Percentiles rank a stretch among this genome's conserved stretches.
phyloP scores from a whole-genome alignment of 2,888 invertebrate genomes.

The Leptopilina myrica region DNA sequence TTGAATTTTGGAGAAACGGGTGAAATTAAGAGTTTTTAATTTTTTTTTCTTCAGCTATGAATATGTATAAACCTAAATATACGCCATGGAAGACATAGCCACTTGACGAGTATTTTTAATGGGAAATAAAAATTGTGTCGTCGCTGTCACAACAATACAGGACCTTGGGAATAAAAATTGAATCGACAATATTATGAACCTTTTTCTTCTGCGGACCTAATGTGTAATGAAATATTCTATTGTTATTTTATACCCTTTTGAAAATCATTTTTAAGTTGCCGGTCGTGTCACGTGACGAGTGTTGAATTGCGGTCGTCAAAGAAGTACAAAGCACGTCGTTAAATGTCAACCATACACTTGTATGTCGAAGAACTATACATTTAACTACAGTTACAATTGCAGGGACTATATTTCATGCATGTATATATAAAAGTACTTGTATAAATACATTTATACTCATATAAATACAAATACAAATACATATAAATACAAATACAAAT shows the following conservation, averaged over 20 bases:
- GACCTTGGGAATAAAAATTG: slow-evolving; percentile 1
- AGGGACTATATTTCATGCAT: too few species aligned
- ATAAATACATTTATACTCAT: too few species aligned
- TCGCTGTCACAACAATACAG: slow-evolving; percentile 25
- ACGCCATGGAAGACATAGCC: too few species aligned
- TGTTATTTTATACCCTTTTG: slow-evolving; percentile 31
- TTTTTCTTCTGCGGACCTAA: slow-evolving; percentile 1
- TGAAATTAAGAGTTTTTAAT: too few species aligned
- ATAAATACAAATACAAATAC: too few species aligned
- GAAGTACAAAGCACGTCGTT: slow-evolving; percentile 60
- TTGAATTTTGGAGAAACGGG: too few species aligned
- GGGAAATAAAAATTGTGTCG: slow-evolving; percentile 29
- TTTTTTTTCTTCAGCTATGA: too few species aligned
- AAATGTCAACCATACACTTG: slow-evolving; percentile 57
- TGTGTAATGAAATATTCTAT: slow-evolving; percentile 24
- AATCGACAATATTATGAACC: slow-evolving; percentile 12
- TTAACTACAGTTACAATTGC: slow-evolving; percentile 6
- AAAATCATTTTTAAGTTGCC: slow-evolving; percentile 13
- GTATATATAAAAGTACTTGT: too few species aligned
- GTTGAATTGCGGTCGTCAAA: slow-evolving; percentile 55
- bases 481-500: too few species aligned
- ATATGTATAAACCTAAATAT: too few species aligned
- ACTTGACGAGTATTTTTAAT: slow-evolving; percentile 10
- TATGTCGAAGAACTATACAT: background rate
- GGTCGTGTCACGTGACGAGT: slow-evolving; percentile 42